Conservation (phyloP, 2,113 vertebrate genomes). For the Anolis carolinensis region DNA sequence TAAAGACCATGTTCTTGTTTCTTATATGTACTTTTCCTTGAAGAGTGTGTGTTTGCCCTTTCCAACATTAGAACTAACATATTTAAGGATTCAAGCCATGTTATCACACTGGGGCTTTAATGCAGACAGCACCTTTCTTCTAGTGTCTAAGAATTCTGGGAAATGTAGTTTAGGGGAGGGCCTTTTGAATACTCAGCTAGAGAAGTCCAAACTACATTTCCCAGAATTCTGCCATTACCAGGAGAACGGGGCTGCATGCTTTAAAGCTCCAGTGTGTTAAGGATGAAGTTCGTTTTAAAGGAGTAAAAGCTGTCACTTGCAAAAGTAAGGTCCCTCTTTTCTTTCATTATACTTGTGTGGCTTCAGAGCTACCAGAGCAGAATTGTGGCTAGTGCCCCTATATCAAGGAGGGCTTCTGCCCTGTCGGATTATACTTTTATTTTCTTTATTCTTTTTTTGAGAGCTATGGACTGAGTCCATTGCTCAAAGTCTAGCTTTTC, state of each 20-base stretch:
- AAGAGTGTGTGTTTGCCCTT: background rate
- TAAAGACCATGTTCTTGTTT: background rate
- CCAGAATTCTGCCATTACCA: no score
- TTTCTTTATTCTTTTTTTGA: constrained; percentile 18
- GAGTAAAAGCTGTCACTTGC: background rate
- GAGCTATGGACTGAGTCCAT: constrained; percentile 65
- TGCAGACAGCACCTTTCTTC: no score
- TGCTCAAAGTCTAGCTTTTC: constrained; percentile 70
- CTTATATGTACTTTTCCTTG: background rate
- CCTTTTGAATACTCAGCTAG: no score
- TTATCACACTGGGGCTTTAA: no score
- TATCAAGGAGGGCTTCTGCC: constrained; percentile 19
- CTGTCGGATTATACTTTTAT: constrained; percentile 16
- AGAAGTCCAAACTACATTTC: no score
- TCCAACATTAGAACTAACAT: background rate
- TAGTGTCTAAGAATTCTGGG: no score
- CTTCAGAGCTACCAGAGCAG: background rate
- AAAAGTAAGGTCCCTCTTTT: background rate
- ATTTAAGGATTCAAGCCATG: background rate
- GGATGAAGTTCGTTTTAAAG: background rate
- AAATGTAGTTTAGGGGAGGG: no score
- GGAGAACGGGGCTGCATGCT: no score
- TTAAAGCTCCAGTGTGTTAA: no score
- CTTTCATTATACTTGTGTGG: background rate
- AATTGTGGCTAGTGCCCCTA: background rate